Conservation (phyloP, 2,888 invertebrate species). For the Dolomedes plantarius region DNA sequence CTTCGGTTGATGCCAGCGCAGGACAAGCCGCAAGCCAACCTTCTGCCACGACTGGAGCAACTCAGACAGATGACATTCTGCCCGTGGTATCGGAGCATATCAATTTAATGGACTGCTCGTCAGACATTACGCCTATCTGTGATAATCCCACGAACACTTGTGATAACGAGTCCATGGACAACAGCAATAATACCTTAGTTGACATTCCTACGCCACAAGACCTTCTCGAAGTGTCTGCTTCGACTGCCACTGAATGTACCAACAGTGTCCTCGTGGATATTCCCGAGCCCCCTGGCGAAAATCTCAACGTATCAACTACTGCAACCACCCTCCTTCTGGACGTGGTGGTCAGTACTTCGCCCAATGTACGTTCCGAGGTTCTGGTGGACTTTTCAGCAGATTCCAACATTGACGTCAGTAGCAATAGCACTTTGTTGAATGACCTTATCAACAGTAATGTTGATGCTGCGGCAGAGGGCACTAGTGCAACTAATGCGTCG, state of each 20-base stretch:
- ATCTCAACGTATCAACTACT: not conserved
- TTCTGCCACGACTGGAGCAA: conserved; percentile 23
- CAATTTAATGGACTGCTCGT: conserved; percentile 48
- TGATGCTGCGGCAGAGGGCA: not conserved
- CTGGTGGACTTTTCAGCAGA: conserved; percentile 7
- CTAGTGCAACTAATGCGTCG: not conserved
- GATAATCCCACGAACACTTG: conserved; percentile 22
- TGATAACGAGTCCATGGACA: not conserved
- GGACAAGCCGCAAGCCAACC: not conserved
- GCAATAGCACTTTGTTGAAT: not conserved
- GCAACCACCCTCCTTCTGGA: conserved; percentile 1
- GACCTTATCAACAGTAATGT: not conserved
- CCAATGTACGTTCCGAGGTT: not conserved
- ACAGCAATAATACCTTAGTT: not conserved
- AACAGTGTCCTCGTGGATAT: conserved; percentile 37
- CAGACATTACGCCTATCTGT: conserved; percentile 41
- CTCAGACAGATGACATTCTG: conserved; percentile 29
- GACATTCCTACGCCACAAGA: conserved; percentile 11
- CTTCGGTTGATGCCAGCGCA: not conserved
- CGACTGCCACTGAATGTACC: not conserved
- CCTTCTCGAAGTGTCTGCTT: not conserved
- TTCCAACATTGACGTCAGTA: not conserved
- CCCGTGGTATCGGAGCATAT: not conserved
- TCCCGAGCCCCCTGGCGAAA: not conserved
- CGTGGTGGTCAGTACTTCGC: not conserved